Evolutionary conservation across 2,113 vertebrate genomes (phyloP).

Genomic region (Pelecanus crispus): DNA sequence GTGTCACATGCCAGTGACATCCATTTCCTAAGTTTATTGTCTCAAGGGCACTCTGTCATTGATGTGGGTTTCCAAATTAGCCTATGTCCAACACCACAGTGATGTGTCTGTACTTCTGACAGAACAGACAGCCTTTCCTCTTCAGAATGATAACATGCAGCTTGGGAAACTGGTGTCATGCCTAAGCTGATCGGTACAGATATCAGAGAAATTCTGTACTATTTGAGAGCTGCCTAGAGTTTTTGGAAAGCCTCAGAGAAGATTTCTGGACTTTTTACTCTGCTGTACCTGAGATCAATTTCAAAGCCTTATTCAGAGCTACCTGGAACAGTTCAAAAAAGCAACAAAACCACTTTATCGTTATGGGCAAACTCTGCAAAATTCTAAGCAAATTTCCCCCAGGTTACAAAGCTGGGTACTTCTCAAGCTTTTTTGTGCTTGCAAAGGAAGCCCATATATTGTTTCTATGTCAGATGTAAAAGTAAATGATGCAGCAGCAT

Average conservation of each 20-base stretch:
- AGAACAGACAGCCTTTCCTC: not conserved
- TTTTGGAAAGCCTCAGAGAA: not conserved
- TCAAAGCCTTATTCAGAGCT: not conserved
- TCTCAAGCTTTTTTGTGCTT: not conserved
- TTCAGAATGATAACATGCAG: not conserved
- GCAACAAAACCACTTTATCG: not conserved
- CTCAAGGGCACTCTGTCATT: not conserved
- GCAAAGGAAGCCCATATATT: not conserved
- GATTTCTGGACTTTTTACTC: not conserved
- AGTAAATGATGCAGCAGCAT: not conserved
- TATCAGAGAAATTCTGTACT: not conserved
- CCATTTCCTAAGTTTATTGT: not conserved
- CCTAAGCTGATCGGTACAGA: not conserved
- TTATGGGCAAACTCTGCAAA: not conserved
- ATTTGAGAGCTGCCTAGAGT: not conserved
- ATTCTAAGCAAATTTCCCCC: not conserved
- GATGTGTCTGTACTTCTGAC: not conserved
- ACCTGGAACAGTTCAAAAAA: not conserved
- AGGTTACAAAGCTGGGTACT: not conserved
- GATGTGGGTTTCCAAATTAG: not conserved
- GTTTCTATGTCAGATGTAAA: not conserved
- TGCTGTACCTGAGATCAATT: not conserved
- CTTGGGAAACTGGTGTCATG: not conserved
- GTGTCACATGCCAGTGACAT: not conserved
- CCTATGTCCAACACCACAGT: not conserved